These are phyloP conservation scores for Drymonia ruficornis DNA, from an alignment of 2,888 invertebrate genomes.

Conservation along the genomic window DNA sequence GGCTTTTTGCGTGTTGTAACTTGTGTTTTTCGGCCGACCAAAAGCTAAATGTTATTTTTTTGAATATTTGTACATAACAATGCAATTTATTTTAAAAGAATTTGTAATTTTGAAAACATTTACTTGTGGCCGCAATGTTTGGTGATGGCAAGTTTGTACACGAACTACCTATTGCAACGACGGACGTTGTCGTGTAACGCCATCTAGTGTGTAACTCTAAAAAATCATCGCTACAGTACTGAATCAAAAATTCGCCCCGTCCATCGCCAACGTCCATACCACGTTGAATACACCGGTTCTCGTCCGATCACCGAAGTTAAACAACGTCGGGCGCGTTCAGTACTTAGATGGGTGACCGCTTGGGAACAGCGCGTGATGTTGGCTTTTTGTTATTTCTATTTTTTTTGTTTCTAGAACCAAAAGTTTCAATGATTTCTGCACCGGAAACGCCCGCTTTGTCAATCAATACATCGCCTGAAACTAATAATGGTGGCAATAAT, in stretches of 20 bases:
- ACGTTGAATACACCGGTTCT: constrained; percentile 79
- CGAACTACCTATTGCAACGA: too few relatives aligned
- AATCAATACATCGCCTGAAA: constrained; percentile 39
- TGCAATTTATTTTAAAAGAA: too few relatives aligned
- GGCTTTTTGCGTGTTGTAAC: constrained; percentile 52
- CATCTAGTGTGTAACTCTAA: background rate
- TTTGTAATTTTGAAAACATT: too few relatives aligned
- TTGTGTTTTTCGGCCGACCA: too few relatives aligned
- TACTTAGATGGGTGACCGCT: constrained; percentile 81
- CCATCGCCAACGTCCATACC: constrained; percentile 65
- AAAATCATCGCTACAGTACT: background rate
- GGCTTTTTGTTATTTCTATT: constrained; percentile 43
- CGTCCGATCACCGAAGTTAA: constrained; percentile 82
- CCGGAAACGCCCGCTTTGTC: constrained; percentile 43
- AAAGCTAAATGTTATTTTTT: too few relatives aligned
- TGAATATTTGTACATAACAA: too few relatives aligned
- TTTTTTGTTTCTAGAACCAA: constrained; percentile 21
- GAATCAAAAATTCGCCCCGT: background rate
- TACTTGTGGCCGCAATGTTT: too few relatives aligned
- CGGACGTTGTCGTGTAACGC: too few relatives aligned
- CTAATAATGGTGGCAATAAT: constrained; percentile 31
- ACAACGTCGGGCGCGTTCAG: constrained; percentile 79
- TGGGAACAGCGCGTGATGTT: constrained; percentile 67
- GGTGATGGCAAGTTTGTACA: too few relatives aligned
- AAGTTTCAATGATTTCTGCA: constrained; percentile 28